phyloP scores from a whole-genome alignment of 30 jellyfish, hydroid and myxozoan genomes.

The Nemopilema nomurai region DNA sequence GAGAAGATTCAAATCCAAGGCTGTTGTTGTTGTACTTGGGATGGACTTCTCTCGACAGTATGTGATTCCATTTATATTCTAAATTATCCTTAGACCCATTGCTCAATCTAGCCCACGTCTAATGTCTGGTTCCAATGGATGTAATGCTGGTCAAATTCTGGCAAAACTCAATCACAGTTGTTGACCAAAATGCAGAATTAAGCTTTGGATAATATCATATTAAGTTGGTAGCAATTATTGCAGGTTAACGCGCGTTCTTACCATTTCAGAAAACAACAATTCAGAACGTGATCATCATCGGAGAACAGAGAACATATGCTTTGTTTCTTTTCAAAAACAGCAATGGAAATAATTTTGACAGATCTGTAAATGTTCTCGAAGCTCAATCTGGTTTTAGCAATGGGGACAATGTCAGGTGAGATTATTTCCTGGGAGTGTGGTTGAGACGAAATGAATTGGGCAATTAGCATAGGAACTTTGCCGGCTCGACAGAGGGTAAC shows the following conservation, averaged over 20 bases:
- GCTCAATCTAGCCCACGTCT: too few relatives aligned
- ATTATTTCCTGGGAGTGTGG: not conserved
- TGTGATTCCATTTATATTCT: not conserved
- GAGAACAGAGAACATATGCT: slow-evolving; percentile 42
- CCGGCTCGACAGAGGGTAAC: not conserved
- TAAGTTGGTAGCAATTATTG: not conserved
- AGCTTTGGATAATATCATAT: too few relatives aligned
- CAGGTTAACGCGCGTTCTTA: not conserved
- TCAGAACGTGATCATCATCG: slow-evolving; percentile 51
- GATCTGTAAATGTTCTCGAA: slow-evolving; percentile 2
- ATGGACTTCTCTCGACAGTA: slow-evolving; percentile 51
- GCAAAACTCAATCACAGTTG: too few relatives aligned
- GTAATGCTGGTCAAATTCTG: too few relatives aligned
- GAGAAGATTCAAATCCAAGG: slow-evolving; percentile 46
- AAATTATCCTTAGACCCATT: too few relatives aligned
- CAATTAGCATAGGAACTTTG: not conserved
- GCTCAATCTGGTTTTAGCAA: slow-evolving; percentile 62
- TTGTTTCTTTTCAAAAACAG: slow-evolving; percentile 44
- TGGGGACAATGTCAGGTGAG: slow-evolving; percentile 60
- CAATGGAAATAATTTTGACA: slow-evolving; percentile 17
- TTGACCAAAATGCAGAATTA: too few relatives aligned
- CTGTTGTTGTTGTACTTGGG: slow-evolving; percentile 68
- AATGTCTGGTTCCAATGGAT: too few relatives aligned
- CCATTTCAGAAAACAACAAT: slow-evolving; percentile 40
- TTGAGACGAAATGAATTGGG: not conserved